Percentiles rank a stretch among this genome's conserved stretches.
Evolutionary conservation across 2,888 invertebrate genomes (phyloP).

Genomic region (Conus canariensis): DNA sequence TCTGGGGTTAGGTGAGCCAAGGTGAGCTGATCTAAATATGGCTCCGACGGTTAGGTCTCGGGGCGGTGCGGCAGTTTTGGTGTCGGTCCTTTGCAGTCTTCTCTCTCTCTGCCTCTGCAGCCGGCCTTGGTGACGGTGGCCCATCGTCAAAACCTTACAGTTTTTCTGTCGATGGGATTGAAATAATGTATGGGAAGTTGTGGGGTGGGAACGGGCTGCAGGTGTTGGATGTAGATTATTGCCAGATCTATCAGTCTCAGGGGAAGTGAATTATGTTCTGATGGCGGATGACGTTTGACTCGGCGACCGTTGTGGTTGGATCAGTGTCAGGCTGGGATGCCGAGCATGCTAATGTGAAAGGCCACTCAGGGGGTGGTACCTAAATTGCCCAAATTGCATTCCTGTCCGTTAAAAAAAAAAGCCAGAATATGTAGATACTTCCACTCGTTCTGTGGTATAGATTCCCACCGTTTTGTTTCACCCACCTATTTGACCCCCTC

Average conservation of each 20-base stretch:
- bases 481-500: slow-evolving; percentile 36
- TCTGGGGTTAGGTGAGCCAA: slow-evolving; percentile 48
- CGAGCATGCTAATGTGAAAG: slow-evolving; percentile 37
- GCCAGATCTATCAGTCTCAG: slow-evolving; percentile 33
- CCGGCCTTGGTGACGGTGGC: slow-evolving; percentile 12
- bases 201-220: slow-evolving; percentile 9
- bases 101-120: slow-evolving; percentile 12
- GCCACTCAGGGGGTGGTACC: slow-evolving; percentile 36
- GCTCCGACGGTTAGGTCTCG: slow-evolving; percentile 49
- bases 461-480: not conserved
- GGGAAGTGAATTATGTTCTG: slow-evolving; percentile 33
- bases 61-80: slow-evolving; percentile 33
- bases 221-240: slow-evolving; percentile 26
- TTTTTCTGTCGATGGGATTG: not conserved
- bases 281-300: slow-evolving; percentile 44
- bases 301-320: slow-evolving; percentile 17
- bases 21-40: slow-evolving; percentile 52
- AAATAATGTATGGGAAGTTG: not conserved
- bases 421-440: not conserved
- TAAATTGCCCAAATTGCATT: slow-evolving; percentile 12
- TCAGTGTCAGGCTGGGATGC: slow-evolving; percentile 42
- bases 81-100: slow-evolving; percentile 35
- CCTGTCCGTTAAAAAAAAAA: slow-evolving; percentile 1
- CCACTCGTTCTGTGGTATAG: not conserved
- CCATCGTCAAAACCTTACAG: not conserved